A percentile compares a stretch with the other conserved stretches of the same genome.
These are phyloP conservation scores for Condylura cristata DNA, from an alignment of 2,113 vertebrate species.

Conservation along the genomic window DNA sequence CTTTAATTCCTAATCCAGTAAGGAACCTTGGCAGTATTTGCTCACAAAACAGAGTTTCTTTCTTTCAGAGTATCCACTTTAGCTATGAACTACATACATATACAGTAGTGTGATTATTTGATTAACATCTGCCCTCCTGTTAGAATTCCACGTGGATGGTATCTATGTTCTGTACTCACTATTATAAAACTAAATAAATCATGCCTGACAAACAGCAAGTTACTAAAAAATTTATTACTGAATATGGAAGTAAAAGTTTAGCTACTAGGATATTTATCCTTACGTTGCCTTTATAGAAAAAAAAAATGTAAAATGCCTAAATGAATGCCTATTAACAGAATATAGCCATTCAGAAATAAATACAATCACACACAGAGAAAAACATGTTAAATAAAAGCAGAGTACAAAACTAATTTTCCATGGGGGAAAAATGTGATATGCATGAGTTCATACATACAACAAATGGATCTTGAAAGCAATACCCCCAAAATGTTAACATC, in stretches of 20 bases:
- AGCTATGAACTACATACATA: constrained; percentile 24
- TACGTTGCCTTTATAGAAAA: constrained; percentile 12
- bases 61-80: neutral
- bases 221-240: neutral
- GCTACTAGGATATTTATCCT: neutral
- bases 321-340: neutral
- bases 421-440: neutral
- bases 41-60: neutral
- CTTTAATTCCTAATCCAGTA: neutral
- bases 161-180: constrained; percentile 4
- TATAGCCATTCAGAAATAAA: neutral
- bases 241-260: constrained; percentile 11
- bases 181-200: constrained; percentile 19
- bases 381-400: neutral
- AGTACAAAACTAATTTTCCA: neutral
- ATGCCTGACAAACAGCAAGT: neutral
- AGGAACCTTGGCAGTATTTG: neutral
- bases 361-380: neutral
- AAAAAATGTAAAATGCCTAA: constrained; percentile 1
- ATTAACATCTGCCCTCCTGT: neutral
- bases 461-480: constrained; percentile 35
- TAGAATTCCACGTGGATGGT: constrained; percentile 33
- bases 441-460: neutral
- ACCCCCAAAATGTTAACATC: constrained; percentile 2
- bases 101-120: constrained; percentile 14